Base-by-base conservation (phyloP, 2,113 vertebrate species). In the Pipa parva region DNA sequence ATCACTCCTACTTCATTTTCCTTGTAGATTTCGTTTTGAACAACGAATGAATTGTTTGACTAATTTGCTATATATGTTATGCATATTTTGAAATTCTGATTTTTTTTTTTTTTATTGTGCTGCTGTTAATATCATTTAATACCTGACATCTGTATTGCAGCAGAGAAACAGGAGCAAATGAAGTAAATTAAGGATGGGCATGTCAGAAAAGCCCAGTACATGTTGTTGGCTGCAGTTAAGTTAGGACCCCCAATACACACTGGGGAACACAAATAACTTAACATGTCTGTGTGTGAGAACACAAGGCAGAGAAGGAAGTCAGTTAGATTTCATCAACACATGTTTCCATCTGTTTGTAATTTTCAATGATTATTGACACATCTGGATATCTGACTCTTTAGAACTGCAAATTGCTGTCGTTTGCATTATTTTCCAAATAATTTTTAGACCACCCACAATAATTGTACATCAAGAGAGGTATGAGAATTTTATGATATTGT, bases 311-410 rank as follows among this genome's bases (percentile, higher is more conserved):
- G 82, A 84, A 84, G 87, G 85, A 88, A 88, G 83, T 80, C 84
- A 86, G 85, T 86, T 85, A 80, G 84, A 88, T 86, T 86, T 85
- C 80, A 84, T 86, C 79, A 82, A 83, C 81, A 85, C 87, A 80
- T 71, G 63, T 67, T 79, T 80, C 79, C 88, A 90, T 91, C 86
- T 91, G 89, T 87, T 91, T 89, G 80, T 76, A 85, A 85, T 90
- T 89, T 81, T 76, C 78, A 69, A 77, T 83, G 86, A 85, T 89
- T 91, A 91, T 91, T 90, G 86, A 89, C 87, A 91, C 90, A 90
- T 92, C 89, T 90, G 89, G 87, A 72, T 83, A 73, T 84, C 84
- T 90, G 87, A 87, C 85, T 83, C 79, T 76, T n/a, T 78, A 80
- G 82, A 87, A 77, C 77, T 82, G 72, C 79, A 82, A 84, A 79